Percentiles rank a stretch among this genome's conserved stretches.
phyloP scores from a whole-genome alignment of 2,888 invertebrate genomes.

The Koerneria pararmatus region DNA sequence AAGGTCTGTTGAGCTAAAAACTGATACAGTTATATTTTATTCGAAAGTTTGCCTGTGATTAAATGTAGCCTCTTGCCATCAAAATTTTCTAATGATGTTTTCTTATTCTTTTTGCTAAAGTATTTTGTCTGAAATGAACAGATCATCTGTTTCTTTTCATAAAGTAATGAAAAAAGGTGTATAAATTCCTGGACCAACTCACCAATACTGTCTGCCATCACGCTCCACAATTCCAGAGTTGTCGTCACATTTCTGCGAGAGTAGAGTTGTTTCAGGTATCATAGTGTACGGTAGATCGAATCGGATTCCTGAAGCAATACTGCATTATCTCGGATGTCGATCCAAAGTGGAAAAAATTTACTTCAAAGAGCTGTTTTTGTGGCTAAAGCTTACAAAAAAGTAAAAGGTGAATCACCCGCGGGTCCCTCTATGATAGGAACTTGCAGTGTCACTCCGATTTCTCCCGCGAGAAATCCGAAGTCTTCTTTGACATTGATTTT shows the following conservation, averaged over 20 bases:
- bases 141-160: too few species aligned
- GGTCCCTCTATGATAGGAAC: conserved; percentile 58
- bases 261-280: conserved; percentile 54
- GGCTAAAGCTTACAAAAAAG: conserved; percentile 9
- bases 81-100: too few species aligned
- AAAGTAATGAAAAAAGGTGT: too few species aligned
- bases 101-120: too few species aligned
- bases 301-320: conserved; percentile 41
- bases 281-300: conserved; percentile 58
- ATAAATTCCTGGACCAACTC: too few species aligned
- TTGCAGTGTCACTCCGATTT: conserved; percentile 56
- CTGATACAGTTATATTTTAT: too few species aligned
- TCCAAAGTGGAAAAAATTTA: neutral
- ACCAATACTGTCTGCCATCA: conserved; percentile 56
- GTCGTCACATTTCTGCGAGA: conserved; percentile 56
- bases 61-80: too few species aligned
- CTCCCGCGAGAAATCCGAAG: conserved; percentile 52
- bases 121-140: too few species aligned
- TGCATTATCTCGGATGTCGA: neutral
- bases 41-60: too few species aligned
- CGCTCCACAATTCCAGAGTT: conserved; percentile 55
- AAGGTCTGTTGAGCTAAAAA: too few species aligned
- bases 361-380: too few species aligned
- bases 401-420: conserved; percentile 35
- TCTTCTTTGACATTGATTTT: conserved; percentile 42